Conservation (phyloP, 2,888 invertebrate species). For the Sinopyrophorus schimmeli region DNA sequence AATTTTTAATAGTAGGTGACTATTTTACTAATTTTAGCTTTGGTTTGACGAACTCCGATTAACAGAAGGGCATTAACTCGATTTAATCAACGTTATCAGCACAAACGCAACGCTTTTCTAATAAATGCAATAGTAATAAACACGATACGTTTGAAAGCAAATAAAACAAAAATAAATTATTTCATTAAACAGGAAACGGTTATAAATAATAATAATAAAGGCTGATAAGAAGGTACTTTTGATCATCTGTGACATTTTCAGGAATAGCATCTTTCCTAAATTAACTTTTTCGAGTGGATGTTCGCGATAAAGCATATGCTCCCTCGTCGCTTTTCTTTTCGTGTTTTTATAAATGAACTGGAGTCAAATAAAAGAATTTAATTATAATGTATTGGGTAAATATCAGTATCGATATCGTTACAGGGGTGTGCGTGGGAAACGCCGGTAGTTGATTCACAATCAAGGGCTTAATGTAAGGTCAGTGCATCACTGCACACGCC, state of each 20-base stretch:
- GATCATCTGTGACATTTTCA: conserved; percentile 10
- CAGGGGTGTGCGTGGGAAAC: conserved; percentile 4
- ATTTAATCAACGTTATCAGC: no score
- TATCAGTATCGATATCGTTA: conserved; percentile 5
- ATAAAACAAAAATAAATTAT: conserved; percentile 14
- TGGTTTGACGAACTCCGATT: no score
- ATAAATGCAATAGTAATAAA: no score
- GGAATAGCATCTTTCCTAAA: background rate
- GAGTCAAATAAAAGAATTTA: conserved; percentile 4
- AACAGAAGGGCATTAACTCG: no score
- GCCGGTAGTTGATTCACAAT: conserved; percentile 16
- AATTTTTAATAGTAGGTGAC: no score
- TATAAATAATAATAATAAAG: conserved; percentile 11
- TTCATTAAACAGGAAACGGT: conserved; percentile 13
- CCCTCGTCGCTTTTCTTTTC: conserved; percentile 1
- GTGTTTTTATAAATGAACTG: background rate
- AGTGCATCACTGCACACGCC: no score
- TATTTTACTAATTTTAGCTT: no score
- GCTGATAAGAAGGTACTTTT: conserved; percentile 8
- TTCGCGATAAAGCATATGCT: conserved; percentile 12
- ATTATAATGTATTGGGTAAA: conserved; percentile 3
- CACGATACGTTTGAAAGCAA: conserved; percentile 11
- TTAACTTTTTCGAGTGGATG: conserved; percentile 4
- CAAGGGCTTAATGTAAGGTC: no score
- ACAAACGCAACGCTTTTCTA: no score